These are phyloP conservation scores for Ursus arctos DNA, from an alignment of 2,113 vertebrate genomes.

Conservation along the genomic window DNA sequence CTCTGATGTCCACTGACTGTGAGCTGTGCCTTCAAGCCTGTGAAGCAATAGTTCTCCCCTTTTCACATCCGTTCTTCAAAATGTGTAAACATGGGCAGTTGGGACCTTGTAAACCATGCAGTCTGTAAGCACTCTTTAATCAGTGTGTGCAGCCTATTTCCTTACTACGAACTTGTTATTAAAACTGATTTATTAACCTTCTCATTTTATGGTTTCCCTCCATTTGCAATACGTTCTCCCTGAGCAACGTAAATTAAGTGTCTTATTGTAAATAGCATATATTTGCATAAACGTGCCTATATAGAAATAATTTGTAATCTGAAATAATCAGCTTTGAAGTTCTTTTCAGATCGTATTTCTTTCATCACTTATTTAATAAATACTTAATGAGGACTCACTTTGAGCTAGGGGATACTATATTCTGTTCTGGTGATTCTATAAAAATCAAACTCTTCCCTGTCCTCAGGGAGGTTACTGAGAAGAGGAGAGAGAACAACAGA, in stretches of 20 bases:
- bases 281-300: neutral
- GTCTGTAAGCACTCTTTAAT: neutral
- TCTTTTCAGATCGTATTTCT: constrained; percentile 58
- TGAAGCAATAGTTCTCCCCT: neutral
- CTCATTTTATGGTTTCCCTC: neutral
- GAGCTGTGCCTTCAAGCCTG: neutral
- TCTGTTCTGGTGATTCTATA: neutral
- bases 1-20: neutral
- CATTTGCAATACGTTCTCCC: neutral
- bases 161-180: neutral
- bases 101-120: neutral
- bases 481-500: neutral
- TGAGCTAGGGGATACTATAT: neutral
- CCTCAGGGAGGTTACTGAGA: neutral
- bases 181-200: neutral
- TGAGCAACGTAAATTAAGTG: constrained; percentile 13
- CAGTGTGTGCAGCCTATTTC: neutral
- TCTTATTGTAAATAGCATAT: neutral
- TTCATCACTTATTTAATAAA: constrained; percentile 44
- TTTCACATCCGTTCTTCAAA: neutral
- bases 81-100: neutral
- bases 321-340: constrained; percentile 43
- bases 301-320: constrained; percentile 49
- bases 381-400: constrained; percentile 49
- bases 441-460: neutral